A percentile compares a stretch with the other conserved stretches of the same genome.
These are phyloP conservation scores for Lycorma delicatula DNA, from an alignment of 1,140 invertebrate species.

Conservation along the genomic window DNA sequence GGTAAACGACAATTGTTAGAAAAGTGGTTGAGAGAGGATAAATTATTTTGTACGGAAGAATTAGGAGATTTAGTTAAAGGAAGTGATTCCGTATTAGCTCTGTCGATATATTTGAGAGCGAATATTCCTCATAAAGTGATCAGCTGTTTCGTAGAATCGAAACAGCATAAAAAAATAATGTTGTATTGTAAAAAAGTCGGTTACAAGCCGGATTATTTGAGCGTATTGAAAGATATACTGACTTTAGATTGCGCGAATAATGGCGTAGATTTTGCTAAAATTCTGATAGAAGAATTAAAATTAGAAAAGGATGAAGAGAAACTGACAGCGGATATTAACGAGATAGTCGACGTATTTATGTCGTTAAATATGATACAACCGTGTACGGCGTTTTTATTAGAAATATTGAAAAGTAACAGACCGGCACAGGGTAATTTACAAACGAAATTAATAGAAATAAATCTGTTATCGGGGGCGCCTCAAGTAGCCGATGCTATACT, in stretches of 20 bases:
- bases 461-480: slow-evolving; percentile 93
- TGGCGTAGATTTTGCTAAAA: slow-evolving; percentile 76
- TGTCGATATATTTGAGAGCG: slow-evolving; percentile 93
- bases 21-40: slow-evolving; percentile 99
- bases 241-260: slow-evolving; percentile 94
- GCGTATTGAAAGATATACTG: slow-evolving; percentile 91
- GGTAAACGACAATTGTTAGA: slow-evolving; percentile 93
- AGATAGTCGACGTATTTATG: slow-evolving; percentile 99
- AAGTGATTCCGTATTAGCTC: slow-evolving; percentile 84
- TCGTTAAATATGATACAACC: slow-evolving; percentile 98
- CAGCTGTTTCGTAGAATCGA: slow-evolving; percentile 98
- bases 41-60: slow-evolving; percentile 97
- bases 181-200: slow-evolving; percentile 98
- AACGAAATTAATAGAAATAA: slow-evolving; percentile 96
- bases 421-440: slow-evolving; percentile 92
- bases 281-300: no score
- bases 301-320: slow-evolving; percentile 96
- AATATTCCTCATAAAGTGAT: slow-evolving; percentile 98
- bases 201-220: slow-evolving; percentile 96
- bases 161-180: slow-evolving; percentile 98
- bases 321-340: slow-evolving; percentile 92
- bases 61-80: slow-evolving; percentile 93
- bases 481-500: slow-evolving; percentile 99
- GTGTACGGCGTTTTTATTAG: slow-evolving; percentile 94
- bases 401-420: slow-evolving; percentile 94